Evolutionary conservation across 1,140 invertebrate genomes (phyloP).

Genomic region (Bombus difficillimus): DNA sequence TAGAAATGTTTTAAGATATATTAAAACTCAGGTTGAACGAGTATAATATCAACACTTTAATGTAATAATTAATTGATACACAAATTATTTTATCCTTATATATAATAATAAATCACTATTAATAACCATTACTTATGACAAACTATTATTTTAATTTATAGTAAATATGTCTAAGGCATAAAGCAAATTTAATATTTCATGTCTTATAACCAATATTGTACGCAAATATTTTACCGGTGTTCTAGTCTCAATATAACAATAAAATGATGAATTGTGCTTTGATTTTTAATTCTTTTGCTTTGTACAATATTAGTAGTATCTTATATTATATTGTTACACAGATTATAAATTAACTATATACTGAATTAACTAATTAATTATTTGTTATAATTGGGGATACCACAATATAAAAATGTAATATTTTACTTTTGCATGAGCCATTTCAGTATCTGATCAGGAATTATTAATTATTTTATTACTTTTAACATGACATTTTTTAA

Average conservation of each 20-base stretch:
- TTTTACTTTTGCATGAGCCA: constrained; percentile 52
- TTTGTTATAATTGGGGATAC: constrained; percentile 38
- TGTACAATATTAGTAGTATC: constrained; percentile 57
- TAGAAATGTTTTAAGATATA: constrained; percentile 9
- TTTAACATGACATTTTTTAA: not conserved
- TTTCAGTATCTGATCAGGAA: constrained; percentile 9
- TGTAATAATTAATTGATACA: constrained; percentile 80
- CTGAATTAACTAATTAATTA: constrained; percentile 45
- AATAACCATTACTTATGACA: constrained; percentile 75
- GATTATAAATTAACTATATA: constrained; percentile 41
- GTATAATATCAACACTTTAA: constrained; percentile 81
- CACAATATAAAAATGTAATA: constrained; percentile 51
- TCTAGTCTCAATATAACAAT: constrained; percentile 59
- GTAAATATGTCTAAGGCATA: constrained; percentile 76
- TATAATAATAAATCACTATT: constrained; percentile 79
- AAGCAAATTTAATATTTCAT: constrained; percentile 75
- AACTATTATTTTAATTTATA: constrained; percentile 71
- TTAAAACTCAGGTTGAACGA: constrained; percentile 68
- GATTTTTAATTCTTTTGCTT: constrained; percentile 64
- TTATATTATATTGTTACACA: constrained; percentile 37
- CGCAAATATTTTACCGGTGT: constrained; percentile 65
- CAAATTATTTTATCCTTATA: constrained; percentile 76
- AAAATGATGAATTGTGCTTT: constrained; percentile 64
- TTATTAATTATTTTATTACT: constrained; percentile 11
- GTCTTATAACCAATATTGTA: constrained; percentile 65